These are phyloP conservation scores for Callopanchax toddi DNA, from an alignment of 2,113 vertebrate species.

Conservation along the genomic window DNA sequence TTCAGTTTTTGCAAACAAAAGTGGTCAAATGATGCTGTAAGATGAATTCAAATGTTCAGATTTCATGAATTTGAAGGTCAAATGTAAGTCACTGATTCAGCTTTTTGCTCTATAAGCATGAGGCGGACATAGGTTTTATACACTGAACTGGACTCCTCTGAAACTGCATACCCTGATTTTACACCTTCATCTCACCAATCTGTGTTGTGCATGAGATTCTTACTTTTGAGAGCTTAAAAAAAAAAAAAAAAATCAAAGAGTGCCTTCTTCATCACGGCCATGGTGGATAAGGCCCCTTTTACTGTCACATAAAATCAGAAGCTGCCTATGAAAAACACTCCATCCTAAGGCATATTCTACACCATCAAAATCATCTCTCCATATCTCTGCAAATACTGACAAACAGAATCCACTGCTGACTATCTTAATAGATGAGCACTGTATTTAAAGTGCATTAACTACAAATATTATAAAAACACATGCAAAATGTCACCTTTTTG, in stretches of 20 bases:
- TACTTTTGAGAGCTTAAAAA: conserved; percentile 47
- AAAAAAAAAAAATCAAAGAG: conserved; percentile 64
- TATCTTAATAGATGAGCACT: conserved; percentile 14
- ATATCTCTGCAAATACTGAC: conserved; percentile 45
- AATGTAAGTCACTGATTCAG: conserved; percentile 21
- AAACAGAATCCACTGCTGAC: conserved; percentile 38
- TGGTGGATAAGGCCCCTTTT: conserved; percentile 70
- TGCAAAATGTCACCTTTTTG: not conserved
- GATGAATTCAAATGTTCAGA: conserved; percentile 1
- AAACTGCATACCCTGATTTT: conserved; percentile 37
- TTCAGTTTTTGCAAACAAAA: not conserved
- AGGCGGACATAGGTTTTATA: conserved; percentile 60
- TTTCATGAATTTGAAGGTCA: conserved; percentile 53
- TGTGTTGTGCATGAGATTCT: conserved; percentile 60
- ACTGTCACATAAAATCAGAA: conserved; percentile 73
- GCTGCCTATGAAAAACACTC: conserved; percentile 63
- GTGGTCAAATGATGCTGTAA: not conserved
- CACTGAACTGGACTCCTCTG: conserved; percentile 42
- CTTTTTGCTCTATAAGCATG: conserved; percentile 55
- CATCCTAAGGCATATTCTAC: conserved; percentile 55
- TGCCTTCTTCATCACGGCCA: conserved; percentile 67
- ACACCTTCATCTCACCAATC: conserved; percentile 72
- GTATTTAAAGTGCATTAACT: not conserved
- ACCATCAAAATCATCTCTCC: conserved; percentile 55
- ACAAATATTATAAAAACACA: not conserved